phyloP scores from a whole-genome alignment of 1,140 invertebrate species.

The Aphelenchoides besseyi region DNA sequence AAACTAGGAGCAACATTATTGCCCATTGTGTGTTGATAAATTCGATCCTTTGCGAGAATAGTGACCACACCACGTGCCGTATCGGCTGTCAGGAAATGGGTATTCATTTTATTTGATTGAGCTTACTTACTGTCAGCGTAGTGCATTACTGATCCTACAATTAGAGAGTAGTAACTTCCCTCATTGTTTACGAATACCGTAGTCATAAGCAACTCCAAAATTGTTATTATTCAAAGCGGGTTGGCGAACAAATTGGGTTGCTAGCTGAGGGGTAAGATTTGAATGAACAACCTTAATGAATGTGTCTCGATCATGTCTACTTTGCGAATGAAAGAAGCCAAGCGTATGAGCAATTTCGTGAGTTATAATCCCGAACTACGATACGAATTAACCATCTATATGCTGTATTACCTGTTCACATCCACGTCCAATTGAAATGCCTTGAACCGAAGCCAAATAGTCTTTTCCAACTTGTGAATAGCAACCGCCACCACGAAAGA shows the following conservation, averaged over 20 bases:
- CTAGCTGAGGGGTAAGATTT: constrained; percentile 41
- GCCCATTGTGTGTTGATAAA: constrained; percentile 47
- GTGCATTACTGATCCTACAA: constrained; percentile 29
- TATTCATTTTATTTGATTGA: not conserved
- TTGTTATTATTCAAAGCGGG: constrained; percentile 31
- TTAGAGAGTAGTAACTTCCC: not conserved
- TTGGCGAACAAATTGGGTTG: constrained; percentile 38
- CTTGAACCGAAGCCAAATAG: constrained; percentile 28
- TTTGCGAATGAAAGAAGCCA: constrained; percentile 38
- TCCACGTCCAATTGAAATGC: constrained; percentile 26
- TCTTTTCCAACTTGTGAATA: constrained; percentile 37
- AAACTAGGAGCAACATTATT: constrained; percentile 41
- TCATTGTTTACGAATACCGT: too few relatives aligned
- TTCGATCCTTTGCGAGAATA: constrained; percentile 15
- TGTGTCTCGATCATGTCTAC: constrained; percentile 35
- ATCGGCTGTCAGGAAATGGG: not conserved
- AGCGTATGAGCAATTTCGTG: constrained; percentile 44
- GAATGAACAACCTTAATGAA: constrained; percentile 34
- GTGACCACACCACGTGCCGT: constrained; percentile 11
- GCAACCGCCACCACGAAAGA: constrained; percentile 41
- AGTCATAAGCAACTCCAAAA: constrained; percentile 40
- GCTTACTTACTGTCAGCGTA: constrained; percentile 34
- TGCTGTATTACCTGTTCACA: constrained; percentile 28
- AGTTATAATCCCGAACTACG: constrained; percentile 47
- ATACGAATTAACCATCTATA: not conserved